These are phyloP conservation scores for Henricia sp. DNA, from an alignment of 53 echinoderm and acorn worm genomes.

Conservation along the genomic window DNA sequence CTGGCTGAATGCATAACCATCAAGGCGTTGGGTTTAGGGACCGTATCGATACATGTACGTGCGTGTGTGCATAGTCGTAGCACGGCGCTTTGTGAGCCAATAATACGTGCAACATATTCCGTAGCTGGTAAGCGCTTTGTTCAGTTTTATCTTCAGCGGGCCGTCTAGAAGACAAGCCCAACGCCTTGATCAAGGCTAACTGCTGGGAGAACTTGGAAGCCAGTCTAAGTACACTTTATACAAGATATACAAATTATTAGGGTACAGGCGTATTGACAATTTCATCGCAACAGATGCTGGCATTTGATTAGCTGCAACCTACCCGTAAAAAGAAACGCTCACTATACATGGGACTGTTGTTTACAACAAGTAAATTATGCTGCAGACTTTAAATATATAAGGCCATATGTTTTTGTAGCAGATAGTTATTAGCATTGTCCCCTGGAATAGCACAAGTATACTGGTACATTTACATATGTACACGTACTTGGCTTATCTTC, in stretches of 20 bases:
- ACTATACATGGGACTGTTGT: constrained; percentile 27
- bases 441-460: background rate
- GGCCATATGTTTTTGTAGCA: background rate
- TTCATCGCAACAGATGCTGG: constrained; percentile 29
- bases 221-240: background rate
- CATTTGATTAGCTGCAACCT: constrained; percentile 11
- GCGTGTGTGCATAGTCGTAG: no score
- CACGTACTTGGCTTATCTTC: background rate
- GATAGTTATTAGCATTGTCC: constrained; percentile 38
- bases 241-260: background rate
- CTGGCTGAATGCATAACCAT: no score
- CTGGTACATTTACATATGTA: constrained; percentile 23
- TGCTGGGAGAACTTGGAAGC: no score
- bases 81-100: no score
- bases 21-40: no score
- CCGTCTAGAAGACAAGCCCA: no score
- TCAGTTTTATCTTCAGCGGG: no score
- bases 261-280: constrained; percentile 26
- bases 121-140: no score
- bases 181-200: no score
- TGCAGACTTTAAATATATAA: constrained; percentile 25
- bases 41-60: no score
- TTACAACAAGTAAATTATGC: constrained; percentile 16
- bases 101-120: no score
- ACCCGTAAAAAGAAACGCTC: constrained; percentile 24